These are phyloP conservation scores for Australoheros facetus DNA, from an alignment of 2,797 vertebrate genomes.

Conservation along the genomic window DNA sequence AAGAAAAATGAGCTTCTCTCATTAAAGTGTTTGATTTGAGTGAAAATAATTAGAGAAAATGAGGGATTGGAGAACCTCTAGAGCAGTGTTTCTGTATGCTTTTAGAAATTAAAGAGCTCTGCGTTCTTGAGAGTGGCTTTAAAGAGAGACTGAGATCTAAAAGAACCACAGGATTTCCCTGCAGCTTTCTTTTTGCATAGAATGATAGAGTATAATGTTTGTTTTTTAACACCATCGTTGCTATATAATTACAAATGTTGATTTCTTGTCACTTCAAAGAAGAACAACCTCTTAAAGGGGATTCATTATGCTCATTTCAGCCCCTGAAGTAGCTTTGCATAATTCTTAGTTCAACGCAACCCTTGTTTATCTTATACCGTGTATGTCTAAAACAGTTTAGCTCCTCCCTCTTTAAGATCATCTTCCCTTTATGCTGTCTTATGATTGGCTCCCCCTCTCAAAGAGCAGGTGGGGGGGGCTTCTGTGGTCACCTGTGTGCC, in stretches of 20 bases:
- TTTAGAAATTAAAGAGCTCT: background rate
- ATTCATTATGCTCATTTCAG: background rate
- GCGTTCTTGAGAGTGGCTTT: background rate
- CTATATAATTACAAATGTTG: background rate
- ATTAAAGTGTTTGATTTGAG: background rate
- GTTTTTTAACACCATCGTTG: background rate
- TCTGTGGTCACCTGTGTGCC: too few relatives aligned
- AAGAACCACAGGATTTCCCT: background rate
- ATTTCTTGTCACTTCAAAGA: constrained; percentile 3
- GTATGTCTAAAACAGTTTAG: background rate
- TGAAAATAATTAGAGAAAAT: constrained; percentile 9
- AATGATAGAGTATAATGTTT: background rate
- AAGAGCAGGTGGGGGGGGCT: too few relatives aligned
- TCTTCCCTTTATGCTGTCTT: background rate
- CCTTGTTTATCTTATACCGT: background rate
- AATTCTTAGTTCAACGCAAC: background rate
- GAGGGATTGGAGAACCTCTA: background rate
- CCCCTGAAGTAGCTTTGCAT: background rate
- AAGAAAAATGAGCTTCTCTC: background rate
- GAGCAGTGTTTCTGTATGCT: background rate
- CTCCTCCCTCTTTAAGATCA: background rate
- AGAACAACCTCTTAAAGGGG: background rate
- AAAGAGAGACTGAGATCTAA: background rate
- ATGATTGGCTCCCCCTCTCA: background rate
- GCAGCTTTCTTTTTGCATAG: background rate